Conservation (phyloP, 2,113 vertebrate genomes). For the Bujurquina vittata region DNA sequence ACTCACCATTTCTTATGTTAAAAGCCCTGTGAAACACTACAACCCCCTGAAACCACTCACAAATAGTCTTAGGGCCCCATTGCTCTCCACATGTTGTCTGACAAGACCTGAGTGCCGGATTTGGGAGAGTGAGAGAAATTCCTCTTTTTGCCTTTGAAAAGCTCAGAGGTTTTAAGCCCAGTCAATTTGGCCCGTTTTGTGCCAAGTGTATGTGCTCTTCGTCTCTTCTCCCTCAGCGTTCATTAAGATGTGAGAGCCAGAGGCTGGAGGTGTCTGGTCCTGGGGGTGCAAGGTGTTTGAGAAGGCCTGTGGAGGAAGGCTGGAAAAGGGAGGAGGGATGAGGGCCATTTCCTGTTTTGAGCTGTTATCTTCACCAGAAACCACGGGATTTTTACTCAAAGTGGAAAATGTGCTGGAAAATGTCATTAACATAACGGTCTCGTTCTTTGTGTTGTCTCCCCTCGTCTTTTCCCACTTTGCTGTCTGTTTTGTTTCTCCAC, state of each 20-base stretch:
- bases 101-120: slow-evolving; percentile 58
- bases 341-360: slow-evolving; percentile 64
- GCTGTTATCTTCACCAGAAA: slow-evolving; percentile 66
- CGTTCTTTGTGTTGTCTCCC: slow-evolving; percentile 41
- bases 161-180: slow-evolving; percentile 67
- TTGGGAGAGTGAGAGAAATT: slow-evolving; percentile 55
- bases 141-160: slow-evolving; percentile 62
- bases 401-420: slow-evolving; percentile 50
- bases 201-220: slow-evolving; percentile 47
- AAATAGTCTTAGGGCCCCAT: slow-evolving; percentile 57
- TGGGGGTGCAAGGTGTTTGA: slow-evolving; percentile 74
- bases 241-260: slow-evolving; percentile 78
- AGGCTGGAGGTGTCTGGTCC: slow-evolving; percentile 74
- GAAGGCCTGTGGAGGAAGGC: slow-evolving; percentile 56
- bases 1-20: slow-evolving; percentile 51
- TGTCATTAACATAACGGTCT: slow-evolving; percentile 55
- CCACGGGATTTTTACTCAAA: slow-evolving; percentile 56
- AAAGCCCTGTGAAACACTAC: slow-evolving; percentile 56
- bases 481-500: slow-evolving; percentile 25
- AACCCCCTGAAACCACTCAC: slow-evolving; percentile 52
- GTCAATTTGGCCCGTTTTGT: slow-evolving; percentile 68
- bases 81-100: slow-evolving; percentile 60
- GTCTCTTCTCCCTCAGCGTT: slow-evolving; percentile 67
- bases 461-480: slow-evolving; percentile 22
- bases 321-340: slow-evolving; percentile 10